phyloP scores from a whole-genome alignment of 2,113 vertebrate species.

The Phoenicopterus ruber region DNA sequence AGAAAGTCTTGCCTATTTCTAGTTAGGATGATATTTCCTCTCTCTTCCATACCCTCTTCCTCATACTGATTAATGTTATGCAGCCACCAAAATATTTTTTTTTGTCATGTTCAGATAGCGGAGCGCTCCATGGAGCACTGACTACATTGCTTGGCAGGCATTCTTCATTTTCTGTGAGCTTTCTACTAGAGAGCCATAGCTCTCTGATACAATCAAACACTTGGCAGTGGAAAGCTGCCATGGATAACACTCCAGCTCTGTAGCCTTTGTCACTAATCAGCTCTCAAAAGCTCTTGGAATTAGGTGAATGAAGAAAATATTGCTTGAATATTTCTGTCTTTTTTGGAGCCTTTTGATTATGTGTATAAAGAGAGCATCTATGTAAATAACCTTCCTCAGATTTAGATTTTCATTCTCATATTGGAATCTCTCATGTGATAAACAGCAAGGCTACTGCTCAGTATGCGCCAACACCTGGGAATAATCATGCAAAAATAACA shows the following conservation, averaged over 20 bases:
- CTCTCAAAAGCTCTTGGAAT: constrained; percentile 60
- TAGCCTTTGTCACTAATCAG: constrained; percentile 38
- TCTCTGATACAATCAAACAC: background rate
- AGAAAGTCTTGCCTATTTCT: background rate
- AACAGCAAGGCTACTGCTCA: constrained; percentile 75
- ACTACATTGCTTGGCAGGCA: background rate
- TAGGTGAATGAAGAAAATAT: constrained; percentile 59
- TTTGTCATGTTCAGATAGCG: background rate
- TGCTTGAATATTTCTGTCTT: constrained; percentile 33
- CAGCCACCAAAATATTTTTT: background rate
- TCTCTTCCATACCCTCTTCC: background rate
- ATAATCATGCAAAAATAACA: constrained; percentile 81
- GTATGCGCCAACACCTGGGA: constrained; percentile 75
- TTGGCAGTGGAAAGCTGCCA: constrained; percentile 11
- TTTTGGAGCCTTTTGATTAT: constrained; percentile 28
- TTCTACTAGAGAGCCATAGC: background rate
- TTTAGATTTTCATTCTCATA: background rate
- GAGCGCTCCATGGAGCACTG: background rate
- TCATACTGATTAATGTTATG: background rate
- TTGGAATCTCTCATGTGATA: constrained; percentile 63
- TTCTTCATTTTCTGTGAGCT: background rate
- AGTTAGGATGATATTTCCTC: background rate
- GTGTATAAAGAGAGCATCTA: constrained; percentile 51
- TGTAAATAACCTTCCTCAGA: constrained; percentile 64
- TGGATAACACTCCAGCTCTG: background rate